These are phyloP conservation scores for Eupithecia tripunctaria DNA, from an alignment of 2,888 invertebrate species.

Conservation along the genomic window DNA sequence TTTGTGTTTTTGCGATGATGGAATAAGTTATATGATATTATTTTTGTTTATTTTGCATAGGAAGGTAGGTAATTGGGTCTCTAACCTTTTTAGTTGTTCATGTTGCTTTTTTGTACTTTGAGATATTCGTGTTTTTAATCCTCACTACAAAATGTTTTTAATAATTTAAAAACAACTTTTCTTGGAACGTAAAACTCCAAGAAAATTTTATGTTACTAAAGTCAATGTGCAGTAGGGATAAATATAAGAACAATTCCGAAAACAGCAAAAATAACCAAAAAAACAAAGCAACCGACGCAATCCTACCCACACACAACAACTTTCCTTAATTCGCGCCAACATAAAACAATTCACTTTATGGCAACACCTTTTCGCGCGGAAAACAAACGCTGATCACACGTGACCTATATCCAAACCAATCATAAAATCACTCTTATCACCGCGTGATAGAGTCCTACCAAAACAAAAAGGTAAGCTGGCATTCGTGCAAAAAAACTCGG, in stretches of 20 bases:
- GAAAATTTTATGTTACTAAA: neutral
- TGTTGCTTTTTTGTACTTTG: neutral
- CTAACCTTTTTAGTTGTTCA: neutral
- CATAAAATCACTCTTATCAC: constrained; percentile 16
- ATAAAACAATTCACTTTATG: constrained; percentile 29
- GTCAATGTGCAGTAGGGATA: neutral
- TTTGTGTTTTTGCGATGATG: constrained; percentile 35
- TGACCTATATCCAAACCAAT: constrained; percentile 45
- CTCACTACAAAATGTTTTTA: neutral
- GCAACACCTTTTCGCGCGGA: constrained; percentile 31
- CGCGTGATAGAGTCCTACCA: constrained; percentile 12
- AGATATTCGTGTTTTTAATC: no score
- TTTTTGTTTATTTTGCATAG: neutral
- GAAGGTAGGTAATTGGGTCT: no score
- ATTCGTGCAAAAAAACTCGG: neutral
- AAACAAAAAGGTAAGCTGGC: neutral
- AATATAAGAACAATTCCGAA: neutral
- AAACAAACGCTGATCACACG: constrained; percentile 45
- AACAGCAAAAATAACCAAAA: neutral
- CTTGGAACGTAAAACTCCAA: neutral
- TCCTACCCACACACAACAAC: constrained; percentile 8
- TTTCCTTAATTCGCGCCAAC: constrained; percentile 21
- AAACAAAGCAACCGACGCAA: constrained; percentile 3
- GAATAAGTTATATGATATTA: constrained; percentile 27
- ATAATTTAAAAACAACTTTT: neutral